Percentiles rank a stretch among this genome's conserved stretches.
Conservation (phyloP, 2,113 vertebrate genomes). For the Heptranchias perlo region DNA sequence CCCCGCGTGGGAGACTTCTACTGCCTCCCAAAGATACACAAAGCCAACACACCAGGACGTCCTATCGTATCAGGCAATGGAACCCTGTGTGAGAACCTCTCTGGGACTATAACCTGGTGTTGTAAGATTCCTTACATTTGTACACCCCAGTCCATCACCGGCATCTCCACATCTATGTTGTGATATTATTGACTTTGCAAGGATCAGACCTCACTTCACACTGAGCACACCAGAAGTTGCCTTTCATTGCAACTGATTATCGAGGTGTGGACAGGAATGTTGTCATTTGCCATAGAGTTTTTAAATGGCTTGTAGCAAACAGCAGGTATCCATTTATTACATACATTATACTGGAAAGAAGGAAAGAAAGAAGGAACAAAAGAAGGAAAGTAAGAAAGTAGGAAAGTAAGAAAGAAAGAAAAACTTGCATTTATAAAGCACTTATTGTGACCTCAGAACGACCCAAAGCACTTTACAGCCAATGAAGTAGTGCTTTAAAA, state of each 20-base stretch:
- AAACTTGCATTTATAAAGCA: neutral
- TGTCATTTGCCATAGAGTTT: neutral
- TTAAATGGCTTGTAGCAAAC: neutral
- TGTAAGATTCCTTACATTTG: too few relatives aligned
- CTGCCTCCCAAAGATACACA: too few relatives aligned
- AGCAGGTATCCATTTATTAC: neutral
- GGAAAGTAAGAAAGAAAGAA: neutral
- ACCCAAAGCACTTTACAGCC: neutral
- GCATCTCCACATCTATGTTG: too few relatives aligned
- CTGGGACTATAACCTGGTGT: too few relatives aligned
- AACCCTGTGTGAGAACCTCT: too few relatives aligned
- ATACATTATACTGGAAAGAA: neutral
- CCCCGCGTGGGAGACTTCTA: too few relatives aligned
- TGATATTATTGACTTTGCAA: neutral
- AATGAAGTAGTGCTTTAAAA: neutral
- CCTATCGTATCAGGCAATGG: too few relatives aligned
- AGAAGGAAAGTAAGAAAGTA: neutral
- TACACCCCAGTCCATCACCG: too few relatives aligned
- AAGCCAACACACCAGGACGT: too few relatives aligned
- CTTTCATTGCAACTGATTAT: neutral
- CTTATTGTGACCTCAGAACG: neutral
- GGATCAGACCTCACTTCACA: neutral
- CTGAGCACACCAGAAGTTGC: neutral
- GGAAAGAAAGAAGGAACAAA: neutral
- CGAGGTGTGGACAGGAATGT: neutral